These are phyloP conservation scores for Vulpes ferrilata DNA, from an alignment of 2,113 vertebrate genomes.

Conservation along the genomic window DNA sequence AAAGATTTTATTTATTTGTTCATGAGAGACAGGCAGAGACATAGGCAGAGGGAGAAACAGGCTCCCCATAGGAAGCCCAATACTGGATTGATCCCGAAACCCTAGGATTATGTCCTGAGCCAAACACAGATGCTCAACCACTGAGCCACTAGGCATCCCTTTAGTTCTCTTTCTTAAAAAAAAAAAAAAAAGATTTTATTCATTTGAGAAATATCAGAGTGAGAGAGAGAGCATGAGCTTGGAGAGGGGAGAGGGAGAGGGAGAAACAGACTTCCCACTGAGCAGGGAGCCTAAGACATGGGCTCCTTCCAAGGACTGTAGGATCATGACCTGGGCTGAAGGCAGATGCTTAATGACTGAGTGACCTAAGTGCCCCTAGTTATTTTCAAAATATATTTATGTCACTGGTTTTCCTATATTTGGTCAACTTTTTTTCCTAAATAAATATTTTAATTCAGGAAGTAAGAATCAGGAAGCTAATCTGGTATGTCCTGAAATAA, in stretches of 20 bases:
- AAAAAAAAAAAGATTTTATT: not conserved
- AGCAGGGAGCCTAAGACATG: not conserved
- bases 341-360: not conserved
- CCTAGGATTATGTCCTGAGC: no score
- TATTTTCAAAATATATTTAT: not conserved
- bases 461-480: not conserved
- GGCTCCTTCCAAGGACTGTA: not conserved
- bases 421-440: not conserved
- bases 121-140: no score
- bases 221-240: not conserved
- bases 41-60: no score
- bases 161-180: no score
- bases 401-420: not conserved
- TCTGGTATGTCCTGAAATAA: not conserved
- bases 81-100: no score
- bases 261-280: not conserved
- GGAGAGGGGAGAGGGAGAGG: not conserved
- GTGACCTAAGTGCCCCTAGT: not conserved
- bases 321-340: not conserved
- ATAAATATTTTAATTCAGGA: not conserved
- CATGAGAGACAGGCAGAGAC: no score
- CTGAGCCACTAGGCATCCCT: no score
- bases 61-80: no score
- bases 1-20: not conserved
- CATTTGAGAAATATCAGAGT: not conserved